A percentile compares a stretch with the other conserved stretches of the same genome.
These are phyloP conservation scores for Arrhamphus sclerolepis DNA, from an alignment of 2,797 vertebrate genomes.

Conservation along the genomic window DNA sequence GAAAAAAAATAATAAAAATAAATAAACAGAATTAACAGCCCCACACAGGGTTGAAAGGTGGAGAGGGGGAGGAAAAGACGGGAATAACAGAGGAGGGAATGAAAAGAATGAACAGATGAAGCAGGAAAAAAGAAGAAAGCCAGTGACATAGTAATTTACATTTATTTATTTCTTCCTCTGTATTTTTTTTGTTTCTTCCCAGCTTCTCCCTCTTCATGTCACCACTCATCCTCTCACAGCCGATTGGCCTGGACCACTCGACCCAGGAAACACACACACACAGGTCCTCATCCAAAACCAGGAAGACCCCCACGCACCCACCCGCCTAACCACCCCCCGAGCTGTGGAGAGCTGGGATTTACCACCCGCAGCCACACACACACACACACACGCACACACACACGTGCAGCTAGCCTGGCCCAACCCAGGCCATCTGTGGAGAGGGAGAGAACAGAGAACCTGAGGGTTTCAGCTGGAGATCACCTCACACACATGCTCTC, in stretches of 20 bases:
- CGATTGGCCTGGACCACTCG: conserved; percentile 31
- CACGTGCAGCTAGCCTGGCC: conserved; percentile 33
- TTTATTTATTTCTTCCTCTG: conserved; percentile 17
- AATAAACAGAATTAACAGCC: conserved; percentile 32
- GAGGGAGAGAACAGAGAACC: conserved; percentile 56
- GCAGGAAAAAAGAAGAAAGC: conserved; percentile 9
- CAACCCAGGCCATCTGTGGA: conserved; percentile 64
- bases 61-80: not conserved
- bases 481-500: conserved; percentile 21
- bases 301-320: conserved; percentile 54
- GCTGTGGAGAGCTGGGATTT: conserved; percentile 67
- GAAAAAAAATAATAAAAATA: no score
- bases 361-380: conserved; percentile 54
- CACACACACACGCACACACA: conserved; percentile 26
- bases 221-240: conserved; percentile 37
- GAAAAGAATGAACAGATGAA: conserved; percentile 32
- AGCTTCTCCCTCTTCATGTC: conserved; percentile 49
- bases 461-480: conserved; percentile 49
- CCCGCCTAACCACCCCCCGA: conserved; percentile 30
- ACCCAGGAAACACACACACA: conserved; percentile 23
- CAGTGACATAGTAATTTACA: conserved; percentile 21
- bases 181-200: not conserved
- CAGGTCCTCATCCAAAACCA: conserved; percentile 29
- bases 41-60: conserved; percentile 13
- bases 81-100: not conserved